Conservation (phyloP, 1,140 invertebrate genomes). For the Drosophila virilis region DNA sequence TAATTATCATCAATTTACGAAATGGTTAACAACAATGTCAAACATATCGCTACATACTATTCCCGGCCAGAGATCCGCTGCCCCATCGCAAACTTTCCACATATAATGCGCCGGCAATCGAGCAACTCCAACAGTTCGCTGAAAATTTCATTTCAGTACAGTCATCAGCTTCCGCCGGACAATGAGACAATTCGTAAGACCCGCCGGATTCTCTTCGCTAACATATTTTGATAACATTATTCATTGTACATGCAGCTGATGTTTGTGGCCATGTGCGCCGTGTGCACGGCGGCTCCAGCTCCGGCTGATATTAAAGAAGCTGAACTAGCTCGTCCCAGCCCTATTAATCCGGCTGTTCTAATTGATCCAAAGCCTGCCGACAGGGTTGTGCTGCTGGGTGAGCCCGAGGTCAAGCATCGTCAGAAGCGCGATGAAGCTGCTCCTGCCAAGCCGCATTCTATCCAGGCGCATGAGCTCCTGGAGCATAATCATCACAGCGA, state of each 20-base stretch:
- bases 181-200: conserved; percentile 66
- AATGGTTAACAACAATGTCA: conserved; percentile 66
- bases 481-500: conserved; percentile 3
- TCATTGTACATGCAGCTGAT: conserved; percentile 44
- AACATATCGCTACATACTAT: conserved; percentile 25
- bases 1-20: conserved; percentile 77
- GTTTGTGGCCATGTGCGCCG: conserved; percentile 48
- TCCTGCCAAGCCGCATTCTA: conserved; percentile 29
- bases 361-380: conserved; percentile 53
- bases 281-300: conserved; percentile 49
- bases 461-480: conserved; percentile 2
- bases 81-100: conserved; percentile 15
- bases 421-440: conserved; percentile 47
- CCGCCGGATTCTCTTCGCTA: background rate
- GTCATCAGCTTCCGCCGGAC: conserved; percentile 12
- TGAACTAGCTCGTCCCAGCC: conserved; percentile 44
- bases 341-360: conserved; percentile 55
- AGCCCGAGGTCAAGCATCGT: conserved; percentile 6
- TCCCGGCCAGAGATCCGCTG: conserved; percentile 16
- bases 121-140: conserved; percentile 24
- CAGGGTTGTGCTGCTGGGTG: conserved; percentile 36
- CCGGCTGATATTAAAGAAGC: conserved; percentile 16
- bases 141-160: conserved; percentile 6
- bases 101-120: conserved; percentile 51
- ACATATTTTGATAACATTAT: background rate